Conservation (phyloP, 1,140 invertebrate species). For the Aphis craccivora region DNA sequence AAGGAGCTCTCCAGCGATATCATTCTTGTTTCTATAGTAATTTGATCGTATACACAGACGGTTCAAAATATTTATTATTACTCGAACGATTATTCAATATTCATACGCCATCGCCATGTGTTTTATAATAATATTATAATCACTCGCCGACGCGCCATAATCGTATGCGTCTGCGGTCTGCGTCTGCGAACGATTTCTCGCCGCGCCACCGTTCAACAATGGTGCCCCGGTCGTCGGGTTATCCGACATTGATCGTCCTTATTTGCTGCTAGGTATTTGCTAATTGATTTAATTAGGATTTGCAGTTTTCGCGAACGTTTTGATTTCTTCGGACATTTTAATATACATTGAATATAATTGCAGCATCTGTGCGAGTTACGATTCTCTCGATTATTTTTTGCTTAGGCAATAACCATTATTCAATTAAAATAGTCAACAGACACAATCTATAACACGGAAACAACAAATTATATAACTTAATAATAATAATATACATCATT, state of each 20-base stretch:
- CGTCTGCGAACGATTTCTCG: background rate
- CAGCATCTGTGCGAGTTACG: no score
- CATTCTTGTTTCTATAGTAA: background rate
- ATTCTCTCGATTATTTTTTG: no score
- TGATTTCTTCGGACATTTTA: background rate
- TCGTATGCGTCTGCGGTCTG: background rate
- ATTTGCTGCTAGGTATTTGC: background rate
- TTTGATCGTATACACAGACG: background rate
- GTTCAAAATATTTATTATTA: background rate
- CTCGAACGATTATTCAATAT: background rate
- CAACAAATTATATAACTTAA: no score
- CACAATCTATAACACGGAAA: background rate
- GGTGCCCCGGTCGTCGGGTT: background rate
- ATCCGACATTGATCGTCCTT: background rate
- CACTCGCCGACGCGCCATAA: background rate
- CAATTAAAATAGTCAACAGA: background rate
- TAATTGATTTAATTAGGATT: background rate
- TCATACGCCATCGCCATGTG: background rate
- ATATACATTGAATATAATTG: no score
- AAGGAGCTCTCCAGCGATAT: background rate
- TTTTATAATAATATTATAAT: background rate
- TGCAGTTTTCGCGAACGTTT: background rate
- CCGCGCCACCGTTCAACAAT: no score
- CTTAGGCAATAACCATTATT: background rate
- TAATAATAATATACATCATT: no score